These are phyloP conservation scores for Centruroides sculpturatus DNA, from an alignment of 1,140 invertebrate species.

Conservation along the genomic window DNA sequence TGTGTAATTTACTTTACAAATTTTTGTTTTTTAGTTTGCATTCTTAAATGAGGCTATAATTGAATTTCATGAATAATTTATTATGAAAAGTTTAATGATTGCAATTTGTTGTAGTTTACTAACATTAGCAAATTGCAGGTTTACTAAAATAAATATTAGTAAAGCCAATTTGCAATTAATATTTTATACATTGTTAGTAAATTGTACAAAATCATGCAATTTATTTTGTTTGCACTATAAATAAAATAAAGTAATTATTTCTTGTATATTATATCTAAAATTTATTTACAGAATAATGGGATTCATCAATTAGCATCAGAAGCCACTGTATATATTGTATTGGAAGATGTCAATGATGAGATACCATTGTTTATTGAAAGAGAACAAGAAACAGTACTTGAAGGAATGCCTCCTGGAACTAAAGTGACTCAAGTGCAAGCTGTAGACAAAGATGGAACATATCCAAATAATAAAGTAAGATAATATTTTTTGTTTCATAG, in stretches of 20 bases:
- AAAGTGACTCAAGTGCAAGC: conserved; percentile 93
- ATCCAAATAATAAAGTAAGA: conserved; percentile 76
- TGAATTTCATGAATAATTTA: too few species aligned
- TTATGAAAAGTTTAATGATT: too few species aligned
- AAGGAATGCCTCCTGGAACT: conserved; percentile 83
- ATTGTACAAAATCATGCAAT: too few species aligned
- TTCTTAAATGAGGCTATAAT: too few species aligned
- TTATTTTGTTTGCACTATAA: too few species aligned
- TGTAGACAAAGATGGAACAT: conserved; percentile 89
- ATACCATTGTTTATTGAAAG: conserved; percentile 87
- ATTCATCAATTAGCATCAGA: conserved; percentile 87
- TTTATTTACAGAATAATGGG: conserved; percentile 64
- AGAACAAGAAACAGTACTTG: conserved; percentile 84
- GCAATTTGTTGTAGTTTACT: too few species aligned
- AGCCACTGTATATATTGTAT: conserved; percentile 79
- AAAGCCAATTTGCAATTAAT: too few species aligned
- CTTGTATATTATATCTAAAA: conserved; percentile 4
- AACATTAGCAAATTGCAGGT: too few species aligned
- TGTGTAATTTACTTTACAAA: too few species aligned
- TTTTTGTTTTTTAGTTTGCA: too few species aligned
- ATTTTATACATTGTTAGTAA: too few species aligned
- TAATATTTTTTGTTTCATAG: background rate
- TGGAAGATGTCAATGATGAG: conserved; percentile 93
- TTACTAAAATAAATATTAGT: too few species aligned
- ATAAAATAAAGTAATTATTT: background rate